Percentiles rank a stretch among this genome's conserved stretches.
phyloP scores from a whole-genome alignment of 2,888 invertebrate genomes.

The Marasmarcha lunaedactyla region DNA sequence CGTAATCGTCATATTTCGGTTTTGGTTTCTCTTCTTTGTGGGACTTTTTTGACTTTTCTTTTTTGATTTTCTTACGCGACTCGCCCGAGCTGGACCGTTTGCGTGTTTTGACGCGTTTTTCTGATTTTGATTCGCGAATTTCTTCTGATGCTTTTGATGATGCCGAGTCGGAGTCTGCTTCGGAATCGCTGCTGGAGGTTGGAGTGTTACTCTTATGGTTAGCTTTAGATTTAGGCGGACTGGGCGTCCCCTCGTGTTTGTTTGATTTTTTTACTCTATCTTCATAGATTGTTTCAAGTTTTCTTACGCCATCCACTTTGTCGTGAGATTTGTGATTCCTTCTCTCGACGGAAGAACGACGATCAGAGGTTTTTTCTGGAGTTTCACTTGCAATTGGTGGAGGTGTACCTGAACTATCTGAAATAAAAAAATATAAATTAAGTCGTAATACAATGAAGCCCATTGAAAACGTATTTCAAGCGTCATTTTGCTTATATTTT shows the following conservation, averaged over 20 bases:
- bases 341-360: constrained; percentile 41
- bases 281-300: constrained; percentile 40
- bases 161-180: constrained; percentile 39
- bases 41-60: constrained; percentile 30
- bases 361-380: constrained; percentile 41
- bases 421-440: constrained; percentile 9
- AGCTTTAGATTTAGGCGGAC: constrained; percentile 33
- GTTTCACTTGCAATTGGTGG: constrained; percentile 44
- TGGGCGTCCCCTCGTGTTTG: constrained; percentile 40
- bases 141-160: constrained; percentile 33
- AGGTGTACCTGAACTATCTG: constrained; percentile 51
- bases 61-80: constrained; percentile 38
- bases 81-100: constrained; percentile 47
- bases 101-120: constrained; percentile 38
- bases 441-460: too few relatives aligned
- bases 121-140: constrained; percentile 28
- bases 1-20: constrained; percentile 37
- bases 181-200: constrained; percentile 48
- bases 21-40: constrained; percentile 34
- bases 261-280: constrained; percentile 38
- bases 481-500: too few relatives aligned
- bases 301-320: constrained; percentile 35
- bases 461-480: neutral
- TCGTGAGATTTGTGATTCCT: constrained; percentile 38
- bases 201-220: constrained; percentile 47